Conservation (phyloP, 2,113 vertebrate species). For the Egretta garzetta region DNA sequence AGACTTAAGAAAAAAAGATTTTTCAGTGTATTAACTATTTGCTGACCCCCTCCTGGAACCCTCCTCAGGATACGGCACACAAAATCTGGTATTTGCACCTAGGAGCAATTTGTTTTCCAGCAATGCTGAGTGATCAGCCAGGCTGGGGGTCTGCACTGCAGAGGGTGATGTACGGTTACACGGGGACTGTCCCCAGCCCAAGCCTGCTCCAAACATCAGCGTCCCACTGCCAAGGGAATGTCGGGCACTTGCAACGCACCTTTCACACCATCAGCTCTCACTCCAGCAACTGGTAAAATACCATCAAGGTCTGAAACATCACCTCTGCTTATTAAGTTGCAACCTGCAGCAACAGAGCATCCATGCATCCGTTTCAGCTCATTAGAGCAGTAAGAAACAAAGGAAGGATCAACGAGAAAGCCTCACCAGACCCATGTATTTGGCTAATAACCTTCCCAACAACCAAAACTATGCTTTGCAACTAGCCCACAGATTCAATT, state of each 20-base stretch:
- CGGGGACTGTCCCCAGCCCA: rapidly evolving
- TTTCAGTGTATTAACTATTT: neutral
- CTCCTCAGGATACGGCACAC: rapidly evolving
- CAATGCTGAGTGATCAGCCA: neutral
- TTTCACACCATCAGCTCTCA: neutral
- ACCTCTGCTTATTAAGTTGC: neutral
- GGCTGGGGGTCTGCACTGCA: neutral
- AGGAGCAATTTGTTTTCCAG: neutral
- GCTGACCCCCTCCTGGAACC: neutral
- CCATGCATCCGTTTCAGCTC: rapidly evolving
- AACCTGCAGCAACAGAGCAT: neutral
- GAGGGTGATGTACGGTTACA: neutral
- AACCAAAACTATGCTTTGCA: neutral
- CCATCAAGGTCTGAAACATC: neutral
- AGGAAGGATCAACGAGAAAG: neutral
- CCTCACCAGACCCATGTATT: rapidly evolving
- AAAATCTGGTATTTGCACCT: rapidly evolving
- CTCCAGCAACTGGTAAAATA: neutral
- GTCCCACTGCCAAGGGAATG: neutral
- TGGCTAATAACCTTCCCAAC: neutral
- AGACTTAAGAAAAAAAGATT: neutral
- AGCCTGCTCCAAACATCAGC: rapidly evolving
- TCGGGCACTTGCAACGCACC: neutral
- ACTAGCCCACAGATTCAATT: neutral
- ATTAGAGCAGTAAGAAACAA: neutral